Base-by-base conservation (phyloP, 2,888 invertebrate genomes). In the Stratiomys singularior region DNA sequence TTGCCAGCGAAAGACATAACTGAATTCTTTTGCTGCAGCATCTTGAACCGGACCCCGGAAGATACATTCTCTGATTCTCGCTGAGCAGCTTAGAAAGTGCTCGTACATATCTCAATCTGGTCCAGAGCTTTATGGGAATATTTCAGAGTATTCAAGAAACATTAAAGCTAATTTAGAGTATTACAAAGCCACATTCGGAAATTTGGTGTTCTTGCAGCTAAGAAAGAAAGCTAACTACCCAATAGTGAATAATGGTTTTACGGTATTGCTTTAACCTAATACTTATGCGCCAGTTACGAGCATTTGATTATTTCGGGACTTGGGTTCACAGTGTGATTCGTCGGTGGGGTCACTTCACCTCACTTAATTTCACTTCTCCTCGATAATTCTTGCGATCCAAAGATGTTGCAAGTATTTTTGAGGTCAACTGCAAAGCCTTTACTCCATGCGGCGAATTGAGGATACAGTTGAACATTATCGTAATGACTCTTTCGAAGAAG, bases 261-360 rank as follows among this genome's bases (percentile, higher is more conserved):
- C 69, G 69, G 69, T 69, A 69, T 13, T 13, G 47, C 60, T 46
- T 46, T 66, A 44, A 44, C n/a, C 25, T 15, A 46, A 27, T 69
- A 69, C 21, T 47, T 5, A 30, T 25, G 23, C 21, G 60, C 15
- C 60, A 21, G 60, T 60, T 60, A 60, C 60, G 60, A n/a, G 15
- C 18, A 25, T 25, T 47, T 69, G 69, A 69, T 69, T 69, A 69
- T 69, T 69, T 69, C 69, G 69, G 69, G 47, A 69, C 47, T 69
- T 47, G 30, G n/a, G 66, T 30, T 64, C 18, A 28, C 30, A 28
- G 30, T 15, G 18, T 30, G 15, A 30, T 15, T 30, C 28, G 60
- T 25, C 11, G 28, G 30, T 25, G 13, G 60, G 25, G 60, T 25
- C 60, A 25, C 60, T 60, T 60, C 60, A 0, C 21, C 60, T 13